These are phyloP conservation scores for Hypocryptadius cinnamomeus DNA, from an alignment of 2,113 vertebrate species.

Conservation along the genomic window DNA sequence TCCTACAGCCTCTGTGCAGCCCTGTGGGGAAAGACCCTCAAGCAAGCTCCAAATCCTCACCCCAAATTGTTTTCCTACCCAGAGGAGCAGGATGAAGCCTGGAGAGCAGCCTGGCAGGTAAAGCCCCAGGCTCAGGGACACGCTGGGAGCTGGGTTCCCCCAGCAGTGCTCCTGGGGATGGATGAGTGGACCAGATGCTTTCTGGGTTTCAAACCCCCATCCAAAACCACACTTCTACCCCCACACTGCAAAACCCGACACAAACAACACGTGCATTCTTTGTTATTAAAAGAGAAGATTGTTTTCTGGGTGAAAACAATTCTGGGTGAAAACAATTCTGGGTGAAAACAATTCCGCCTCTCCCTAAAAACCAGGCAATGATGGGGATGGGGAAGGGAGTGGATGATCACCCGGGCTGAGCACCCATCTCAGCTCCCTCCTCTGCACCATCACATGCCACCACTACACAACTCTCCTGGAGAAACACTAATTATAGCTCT, in stretches of 20 bases:
- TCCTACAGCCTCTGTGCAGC: neutral
- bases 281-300: neutral
- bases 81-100: neutral
- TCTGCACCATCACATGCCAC: neutral
- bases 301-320: neutral
- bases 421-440: neutral
- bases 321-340: neutral
- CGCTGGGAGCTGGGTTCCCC: neutral
- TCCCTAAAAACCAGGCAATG: neutral
- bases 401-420: neutral
- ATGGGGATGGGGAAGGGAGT: neutral
- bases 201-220: neutral
- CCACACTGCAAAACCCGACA: neutral
- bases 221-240: neutral
- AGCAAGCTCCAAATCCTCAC: neutral
- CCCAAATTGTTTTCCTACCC: neutral
- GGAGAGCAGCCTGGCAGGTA: neutral
- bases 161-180: neutral
- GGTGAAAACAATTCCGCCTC: neutral
- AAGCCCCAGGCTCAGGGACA: neutral
- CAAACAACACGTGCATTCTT: neutral
- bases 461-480: neutral
- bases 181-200: neutral
- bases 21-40: fast-evolving
- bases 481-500: slow-evolving; percentile 9